phyloP scores from a whole-genome alignment of 2,888 invertebrate genomes.

The Drosophila villosipedis region DNA sequence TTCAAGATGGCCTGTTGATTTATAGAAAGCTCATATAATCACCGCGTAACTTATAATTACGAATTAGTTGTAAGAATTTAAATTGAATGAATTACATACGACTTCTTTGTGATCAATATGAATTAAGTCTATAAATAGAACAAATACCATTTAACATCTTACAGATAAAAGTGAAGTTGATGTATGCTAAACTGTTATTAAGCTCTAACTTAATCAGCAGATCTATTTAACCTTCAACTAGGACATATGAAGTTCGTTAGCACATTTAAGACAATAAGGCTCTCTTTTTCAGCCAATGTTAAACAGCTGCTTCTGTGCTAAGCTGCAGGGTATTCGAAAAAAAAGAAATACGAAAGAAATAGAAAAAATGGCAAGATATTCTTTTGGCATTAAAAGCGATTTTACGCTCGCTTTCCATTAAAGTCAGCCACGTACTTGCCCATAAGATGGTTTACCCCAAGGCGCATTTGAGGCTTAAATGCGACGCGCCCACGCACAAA shows the following conservation, averaged over 20 bases:
- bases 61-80: background rate
- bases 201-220: background rate
- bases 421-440: slow-evolving; percentile 68
- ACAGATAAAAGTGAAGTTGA: background rate
- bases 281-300: background rate
- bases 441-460: slow-evolving; percentile 70
- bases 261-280: slow-evolving; percentile 23
- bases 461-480: slow-evolving; percentile 79
- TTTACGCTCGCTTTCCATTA: slow-evolving; percentile 78
- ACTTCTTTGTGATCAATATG: background rate
- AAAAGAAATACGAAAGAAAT: slow-evolving; percentile 4
- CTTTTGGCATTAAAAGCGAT: slow-evolving; percentile 74
- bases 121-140: background rate
- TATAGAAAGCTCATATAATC: background rate
- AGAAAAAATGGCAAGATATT: slow-evolving; percentile 44
- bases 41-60: background rate
- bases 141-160: background rate
- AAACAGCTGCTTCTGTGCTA: slow-evolving; percentile 17
- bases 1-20: slow-evolving; percentile 9
- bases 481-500: slow-evolving; percentile 67
- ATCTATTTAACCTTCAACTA: background rate
- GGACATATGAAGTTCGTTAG: background rate
- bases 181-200: background rate
- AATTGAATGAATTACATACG: background rate
- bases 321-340: slow-evolving; percentile 26